Evolutionary conservation across 2,113 vertebrate species (phyloP).

Genomic region (Nycticryphes semicollaris): DNA sequence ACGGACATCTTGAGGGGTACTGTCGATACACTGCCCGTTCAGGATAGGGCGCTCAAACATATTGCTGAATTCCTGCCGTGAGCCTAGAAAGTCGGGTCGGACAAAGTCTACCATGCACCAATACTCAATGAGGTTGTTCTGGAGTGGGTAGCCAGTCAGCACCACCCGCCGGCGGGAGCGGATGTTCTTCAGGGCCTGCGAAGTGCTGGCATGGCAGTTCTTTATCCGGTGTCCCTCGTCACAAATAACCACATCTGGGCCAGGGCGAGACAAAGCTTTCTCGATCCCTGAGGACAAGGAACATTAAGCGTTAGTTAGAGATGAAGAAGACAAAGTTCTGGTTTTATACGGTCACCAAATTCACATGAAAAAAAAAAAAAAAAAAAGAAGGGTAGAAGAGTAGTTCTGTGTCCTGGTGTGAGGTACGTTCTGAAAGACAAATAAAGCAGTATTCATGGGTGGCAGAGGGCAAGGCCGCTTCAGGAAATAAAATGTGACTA

Average conservation of each 20-base stretch:
- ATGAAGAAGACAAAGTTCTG: not conserved
- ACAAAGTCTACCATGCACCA: slow-evolving; percentile 99
- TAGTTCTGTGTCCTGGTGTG: not conserved
- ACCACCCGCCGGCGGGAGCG: slow-evolving; percentile 93
- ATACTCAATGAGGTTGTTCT: slow-evolving; percentile 98
- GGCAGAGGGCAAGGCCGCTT: not conserved
- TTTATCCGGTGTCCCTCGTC: slow-evolving; percentile 99
- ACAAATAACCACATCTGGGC: slow-evolving; percentile 97
- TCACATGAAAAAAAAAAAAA: not conserved
- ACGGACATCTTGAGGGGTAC: slow-evolving; percentile 94
- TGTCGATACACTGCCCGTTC: slow-evolving; percentile 97
- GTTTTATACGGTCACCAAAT: not conserved
- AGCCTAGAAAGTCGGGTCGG: slow-evolving; percentile 94
- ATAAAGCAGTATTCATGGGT: not conserved
- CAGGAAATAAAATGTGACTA: not conserved
- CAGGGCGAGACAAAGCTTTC: slow-evolving; percentile 90
- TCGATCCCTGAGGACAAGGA: slow-evolving; percentile 86
- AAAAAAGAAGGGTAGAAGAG: not conserved
- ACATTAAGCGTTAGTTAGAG: not conserved
- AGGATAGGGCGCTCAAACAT: slow-evolving; percentile 99
- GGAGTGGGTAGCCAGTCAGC: slow-evolving; percentile 93
- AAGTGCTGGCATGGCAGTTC: slow-evolving; percentile 98
- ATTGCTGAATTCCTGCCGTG: slow-evolving; percentile 98
- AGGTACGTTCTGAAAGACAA: not conserved
- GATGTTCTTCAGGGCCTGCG: slow-evolving; percentile 97